Evolutionary conservation across 2,113 vertebrate species (phyloP), one percentile per base, ranked within the genome.

Genomic region (Ailuropoda melanoleuca): DNA sequence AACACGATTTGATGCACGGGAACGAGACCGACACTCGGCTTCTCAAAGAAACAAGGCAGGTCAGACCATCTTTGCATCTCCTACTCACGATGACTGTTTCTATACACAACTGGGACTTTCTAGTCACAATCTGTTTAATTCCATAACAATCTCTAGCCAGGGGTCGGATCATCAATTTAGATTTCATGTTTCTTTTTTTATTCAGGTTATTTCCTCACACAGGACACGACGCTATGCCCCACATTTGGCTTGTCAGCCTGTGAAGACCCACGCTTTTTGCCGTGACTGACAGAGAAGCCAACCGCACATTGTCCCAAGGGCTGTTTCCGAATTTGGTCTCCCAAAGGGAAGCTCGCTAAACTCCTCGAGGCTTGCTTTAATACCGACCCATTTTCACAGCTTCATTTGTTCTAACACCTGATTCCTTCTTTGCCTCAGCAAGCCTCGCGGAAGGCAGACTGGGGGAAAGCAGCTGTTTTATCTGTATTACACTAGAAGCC

Each of bases 381-480:
- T 75, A 43, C 64, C 55, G 88, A 98, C 96, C 97, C 97, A 97
- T 95, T 97, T 98, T 95, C 77, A 60, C n/a, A 83, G 84, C 62
- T 95, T 64, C 82, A 48, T 83, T 53, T 97, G 0, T 94, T 95
- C 96, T 74, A 84, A 66, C 92, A 92, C 19, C 82, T 74, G 55
- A 77, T 56, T 95, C 60, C 64, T 56, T 46, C 56, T 55, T 82
- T 62, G 46, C 80, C 43, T 95, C 80, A 23, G 68, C 55, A 83
- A 96, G 74, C 66, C 56, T 91, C 9, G 4, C 58, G 29, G 64
- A 77, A 96, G 48, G 68, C 24, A 1, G 43, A 26, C 14, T 6
- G 26, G 29, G n/a, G 31, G 70, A 53, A 14, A 87, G 62, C 18
- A 53, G 68, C 34, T 66, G 11, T 26, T 93, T 84, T 21, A 37